phyloP scores from a whole-genome alignment of 2,113 vertebrate species.

The Phrynosoma blainvillii region DNA sequence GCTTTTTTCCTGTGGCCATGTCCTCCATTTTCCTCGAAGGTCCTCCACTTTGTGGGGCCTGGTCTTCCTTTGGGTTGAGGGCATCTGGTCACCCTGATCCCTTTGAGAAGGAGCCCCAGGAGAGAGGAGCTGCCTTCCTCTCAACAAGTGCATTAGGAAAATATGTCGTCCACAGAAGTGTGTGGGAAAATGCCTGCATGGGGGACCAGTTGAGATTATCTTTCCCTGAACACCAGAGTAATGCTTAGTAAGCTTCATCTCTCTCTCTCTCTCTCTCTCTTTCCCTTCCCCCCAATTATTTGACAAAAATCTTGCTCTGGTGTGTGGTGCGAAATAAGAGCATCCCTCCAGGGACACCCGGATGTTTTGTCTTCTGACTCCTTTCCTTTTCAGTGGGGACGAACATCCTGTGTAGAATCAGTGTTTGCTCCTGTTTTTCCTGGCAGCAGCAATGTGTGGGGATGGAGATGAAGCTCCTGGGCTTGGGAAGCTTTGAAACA shows the following conservation, averaged over 20 bases:
- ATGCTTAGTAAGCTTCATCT: slow-evolving; percentile 6
- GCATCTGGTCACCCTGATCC: no score
- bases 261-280: neutral
- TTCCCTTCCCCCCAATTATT: neutral
- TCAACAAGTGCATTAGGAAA: neutral
- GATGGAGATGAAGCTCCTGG: slow-evolving; percentile 26
- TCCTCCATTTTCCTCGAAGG: no score
- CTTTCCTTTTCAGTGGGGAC: neutral
- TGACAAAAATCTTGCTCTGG: neutral
- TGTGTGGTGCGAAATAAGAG: slow-evolving; percentile 20
- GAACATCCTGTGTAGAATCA: neutral
- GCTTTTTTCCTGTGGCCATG: no score
- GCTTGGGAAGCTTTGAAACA: neutral
- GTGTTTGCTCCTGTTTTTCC: slow-evolving; percentile 14
- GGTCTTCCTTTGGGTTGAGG: no score
- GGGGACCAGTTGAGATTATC: no score
- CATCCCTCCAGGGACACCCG: neutral
- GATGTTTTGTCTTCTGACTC: slow-evolving; percentile 13
- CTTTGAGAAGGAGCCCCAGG: neutral
- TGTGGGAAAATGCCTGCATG: no score
- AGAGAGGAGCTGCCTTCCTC: neutral
- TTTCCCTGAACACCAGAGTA: neutral
- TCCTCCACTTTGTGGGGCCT: no score
- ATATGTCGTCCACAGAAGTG: no score
- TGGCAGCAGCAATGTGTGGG: neutral